Conservation (phyloP, 2,797 vertebrate genomes). For the Cryptoprocta ferox region DNA sequence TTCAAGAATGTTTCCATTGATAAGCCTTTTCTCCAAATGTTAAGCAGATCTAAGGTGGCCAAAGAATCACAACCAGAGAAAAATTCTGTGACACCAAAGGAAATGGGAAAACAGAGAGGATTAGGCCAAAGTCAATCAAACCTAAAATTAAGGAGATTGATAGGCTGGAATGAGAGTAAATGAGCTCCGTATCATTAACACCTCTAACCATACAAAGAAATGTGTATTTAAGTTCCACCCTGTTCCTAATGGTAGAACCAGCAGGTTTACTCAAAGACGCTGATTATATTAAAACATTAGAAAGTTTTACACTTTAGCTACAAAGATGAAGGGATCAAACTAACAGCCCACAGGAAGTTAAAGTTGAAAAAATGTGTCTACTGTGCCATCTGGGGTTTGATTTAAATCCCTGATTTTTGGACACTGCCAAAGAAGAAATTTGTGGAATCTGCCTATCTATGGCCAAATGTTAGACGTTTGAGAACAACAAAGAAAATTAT, state of each 20-base stretch:
- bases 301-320: neutral
- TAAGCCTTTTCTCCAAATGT: neutral
- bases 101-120: neutral
- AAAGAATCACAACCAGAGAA: neutral
- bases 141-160: neutral
- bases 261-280: neutral
- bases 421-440: neutral
- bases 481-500: neutral
- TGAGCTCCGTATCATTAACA: neutral
- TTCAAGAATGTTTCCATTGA: neutral
- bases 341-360: neutral
- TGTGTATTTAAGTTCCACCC: neutral
- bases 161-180: neutral
- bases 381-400: conserved; percentile 34
- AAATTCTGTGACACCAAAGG: neutral
- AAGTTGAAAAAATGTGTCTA: neutral
- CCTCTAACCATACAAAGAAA: neutral
- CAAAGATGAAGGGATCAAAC: conserved; percentile 9
- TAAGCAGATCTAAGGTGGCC: neutral
- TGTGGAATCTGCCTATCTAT: neutral
- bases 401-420: conserved; percentile 35
- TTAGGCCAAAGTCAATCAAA: neutral
- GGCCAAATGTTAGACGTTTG: neutral
- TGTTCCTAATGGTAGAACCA: neutral
- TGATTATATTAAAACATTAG: neutral